phyloP scores from a whole-genome alignment of 1,140 invertebrate species.

The Hylaeus anthracinus region DNA sequence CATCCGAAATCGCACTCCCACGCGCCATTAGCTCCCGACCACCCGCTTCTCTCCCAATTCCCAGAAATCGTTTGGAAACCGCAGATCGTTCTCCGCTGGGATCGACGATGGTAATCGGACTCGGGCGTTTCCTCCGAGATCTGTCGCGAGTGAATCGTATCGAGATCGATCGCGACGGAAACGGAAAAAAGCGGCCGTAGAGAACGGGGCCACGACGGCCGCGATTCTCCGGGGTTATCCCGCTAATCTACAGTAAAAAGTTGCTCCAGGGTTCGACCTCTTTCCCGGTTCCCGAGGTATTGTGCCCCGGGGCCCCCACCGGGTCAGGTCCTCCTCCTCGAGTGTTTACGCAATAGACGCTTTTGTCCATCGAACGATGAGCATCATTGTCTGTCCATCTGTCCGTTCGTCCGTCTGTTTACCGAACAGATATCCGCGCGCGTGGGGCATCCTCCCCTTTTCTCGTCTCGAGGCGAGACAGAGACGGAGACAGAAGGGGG shows the following conservation, averaged over 20 bases:
- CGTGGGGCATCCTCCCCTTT: background rate
- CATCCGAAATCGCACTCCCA: too few relatives aligned
- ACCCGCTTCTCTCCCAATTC: background rate
- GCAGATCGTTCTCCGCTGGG: background rate
- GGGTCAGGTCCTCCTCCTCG: slow-evolving; percentile 66
- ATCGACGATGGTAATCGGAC: slow-evolving; percentile 35
- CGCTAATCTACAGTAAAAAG: slow-evolving; percentile 38
- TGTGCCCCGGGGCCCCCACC: slow-evolving; percentile 31
- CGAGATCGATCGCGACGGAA: background rate
- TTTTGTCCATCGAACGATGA: slow-evolving; percentile 80
- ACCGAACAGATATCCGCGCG: slow-evolving; percentile 76
- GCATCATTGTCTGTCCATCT: slow-evolving; percentile 78
- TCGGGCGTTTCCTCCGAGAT: background rate
- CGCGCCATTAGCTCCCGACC: too few relatives aligned
- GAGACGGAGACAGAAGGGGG: background rate
- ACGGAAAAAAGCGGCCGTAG: slow-evolving; percentile 5
- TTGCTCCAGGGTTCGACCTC: slow-evolving; percentile 25
- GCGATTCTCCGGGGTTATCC: slow-evolving; percentile 16
- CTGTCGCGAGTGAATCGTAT: slow-evolving; percentile 14
- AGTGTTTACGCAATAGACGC: slow-evolving; percentile 81
- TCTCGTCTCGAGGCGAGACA: background rate
- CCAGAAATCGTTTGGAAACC: background rate
- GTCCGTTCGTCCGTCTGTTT: slow-evolving; percentile 76
- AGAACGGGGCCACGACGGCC: background rate
- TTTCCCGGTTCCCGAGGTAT: slow-evolving; percentile 45